phyloP scores from a whole-genome alignment of 2,113 vertebrate species.

The Cochlearius cochlearius region DNA sequence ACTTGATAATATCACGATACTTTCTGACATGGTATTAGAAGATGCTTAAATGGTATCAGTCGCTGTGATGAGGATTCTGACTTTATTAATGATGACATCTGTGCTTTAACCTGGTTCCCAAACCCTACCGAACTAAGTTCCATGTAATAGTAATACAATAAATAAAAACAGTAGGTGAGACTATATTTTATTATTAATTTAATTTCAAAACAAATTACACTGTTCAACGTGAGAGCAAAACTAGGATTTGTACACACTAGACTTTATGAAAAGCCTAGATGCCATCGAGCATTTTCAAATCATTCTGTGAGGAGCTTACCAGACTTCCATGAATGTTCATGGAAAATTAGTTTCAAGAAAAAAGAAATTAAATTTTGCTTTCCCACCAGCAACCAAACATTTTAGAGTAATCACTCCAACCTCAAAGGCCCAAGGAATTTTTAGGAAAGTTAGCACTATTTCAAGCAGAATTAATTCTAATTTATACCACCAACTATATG shows the following conservation, averaged over 20 bases:
- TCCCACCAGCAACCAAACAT: neutral
- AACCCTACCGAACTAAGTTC: neutral
- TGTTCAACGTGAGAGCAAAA: neutral
- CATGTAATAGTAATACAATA: neutral
- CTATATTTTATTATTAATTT: neutral
- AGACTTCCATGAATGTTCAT: neutral
- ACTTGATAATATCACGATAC: neutral
- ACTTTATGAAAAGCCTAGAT: neutral
- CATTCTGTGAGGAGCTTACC: neutral
- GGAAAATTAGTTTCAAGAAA: neutral
- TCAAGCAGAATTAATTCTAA: neutral
- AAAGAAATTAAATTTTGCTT: neutral
- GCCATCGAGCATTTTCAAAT: neutral
- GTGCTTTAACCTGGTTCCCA: neutral
- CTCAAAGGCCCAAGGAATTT: neutral
- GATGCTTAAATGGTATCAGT: neutral
- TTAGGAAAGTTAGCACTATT: neutral
- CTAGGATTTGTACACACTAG: neutral
- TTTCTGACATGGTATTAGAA: neutral
- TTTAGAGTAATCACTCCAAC: neutral
- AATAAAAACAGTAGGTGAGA: neutral
- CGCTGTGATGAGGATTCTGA: neutral
- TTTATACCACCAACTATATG: neutral
- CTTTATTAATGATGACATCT: neutral
- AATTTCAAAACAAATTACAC: neutral